A percentile compares a stretch with the other conserved stretches of the same genome.
phyloP scores from a whole-genome alignment of 2,797 vertebrate genomes.

The Anas flavirostris region DNA sequence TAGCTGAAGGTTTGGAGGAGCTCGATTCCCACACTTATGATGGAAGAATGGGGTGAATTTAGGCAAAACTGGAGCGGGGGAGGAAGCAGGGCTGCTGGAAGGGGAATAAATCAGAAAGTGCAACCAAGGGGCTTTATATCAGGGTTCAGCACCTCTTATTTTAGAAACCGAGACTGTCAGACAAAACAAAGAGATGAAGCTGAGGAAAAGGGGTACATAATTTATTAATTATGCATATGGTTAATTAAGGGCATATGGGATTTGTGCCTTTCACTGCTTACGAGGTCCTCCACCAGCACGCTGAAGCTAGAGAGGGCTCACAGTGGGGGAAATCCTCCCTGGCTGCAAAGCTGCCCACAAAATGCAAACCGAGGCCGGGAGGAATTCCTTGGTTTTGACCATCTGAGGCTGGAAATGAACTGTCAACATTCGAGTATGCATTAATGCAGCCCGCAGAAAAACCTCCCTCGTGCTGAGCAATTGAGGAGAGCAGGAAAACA shows the following conservation, averaged over 20 bases:
- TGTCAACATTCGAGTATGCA: conserved; percentile 31
- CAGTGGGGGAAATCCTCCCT: neutral
- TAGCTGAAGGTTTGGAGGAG: neutral
- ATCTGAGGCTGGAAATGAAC: conserved; percentile 12
- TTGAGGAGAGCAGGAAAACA: neutral
- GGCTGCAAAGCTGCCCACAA: neutral
- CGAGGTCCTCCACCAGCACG: accelerated
- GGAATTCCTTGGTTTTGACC: neutral
- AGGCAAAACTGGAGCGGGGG: neutral
- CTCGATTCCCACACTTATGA: neutral
- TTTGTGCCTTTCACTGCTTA: neutral
- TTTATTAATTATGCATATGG: neutral
- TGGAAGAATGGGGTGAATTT: neutral
- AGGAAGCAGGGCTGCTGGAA: neutral
- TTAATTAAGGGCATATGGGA: neutral
- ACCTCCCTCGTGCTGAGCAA: neutral
- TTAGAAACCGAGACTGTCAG: neutral
- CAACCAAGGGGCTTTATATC: neutral
- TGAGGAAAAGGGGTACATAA: neutral
- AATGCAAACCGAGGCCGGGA: neutral
- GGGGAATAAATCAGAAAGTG: neutral
- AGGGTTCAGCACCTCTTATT: neutral
- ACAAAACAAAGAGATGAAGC: neutral
- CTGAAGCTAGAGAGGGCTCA: neutral
- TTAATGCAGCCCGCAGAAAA: conserved; percentile 38